These are phyloP conservation scores for Melinaea marsaeus DNA, from an alignment of 2,888 invertebrate species.

Conservation along the genomic window DNA sequence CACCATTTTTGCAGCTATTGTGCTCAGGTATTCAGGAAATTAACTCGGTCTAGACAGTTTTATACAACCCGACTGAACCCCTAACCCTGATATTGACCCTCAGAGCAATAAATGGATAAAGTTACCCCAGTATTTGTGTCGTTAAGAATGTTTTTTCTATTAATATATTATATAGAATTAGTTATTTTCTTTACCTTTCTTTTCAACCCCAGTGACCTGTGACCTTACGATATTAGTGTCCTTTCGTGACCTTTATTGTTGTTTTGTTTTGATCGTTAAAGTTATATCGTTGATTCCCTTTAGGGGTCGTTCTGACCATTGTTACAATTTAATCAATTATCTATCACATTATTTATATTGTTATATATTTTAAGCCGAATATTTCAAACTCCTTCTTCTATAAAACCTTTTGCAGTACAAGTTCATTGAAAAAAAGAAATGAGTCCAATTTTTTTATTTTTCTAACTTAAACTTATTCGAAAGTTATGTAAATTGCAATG, in stretches of 20 bases:
- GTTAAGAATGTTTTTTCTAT: conserved; percentile 3
- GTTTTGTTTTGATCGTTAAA: conserved; percentile 9
- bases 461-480: too few relatives aligned
- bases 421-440: too few relatives aligned
- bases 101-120: not conserved
- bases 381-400: not conserved
- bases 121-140: conserved; percentile 6
- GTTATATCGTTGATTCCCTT: not conserved
- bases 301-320: conserved; percentile 1
- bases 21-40: conserved; percentile 61
- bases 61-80: conserved; percentile 6
- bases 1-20: conserved; percentile 51
- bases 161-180: not conserved
- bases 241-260: conserved; percentile 21
- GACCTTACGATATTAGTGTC: conserved; percentile 13
- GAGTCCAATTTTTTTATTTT: too few relatives aligned
- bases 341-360: not conserved
- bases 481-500: too few relatives aligned
- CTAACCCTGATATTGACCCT: not conserved
- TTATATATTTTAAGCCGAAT: not conserved
- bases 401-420: too few relatives aligned
- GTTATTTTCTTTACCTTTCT: not conserved
- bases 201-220: conserved; percentile 10
- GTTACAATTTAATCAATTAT: not conserved
- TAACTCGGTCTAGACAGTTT: conserved; percentile 58